Evolutionary conservation across 92 coral and sea anemone species (phyloP), one percentile per base, ranked within the genome.

Genomic region (Virgularia gustaviana): DNA sequence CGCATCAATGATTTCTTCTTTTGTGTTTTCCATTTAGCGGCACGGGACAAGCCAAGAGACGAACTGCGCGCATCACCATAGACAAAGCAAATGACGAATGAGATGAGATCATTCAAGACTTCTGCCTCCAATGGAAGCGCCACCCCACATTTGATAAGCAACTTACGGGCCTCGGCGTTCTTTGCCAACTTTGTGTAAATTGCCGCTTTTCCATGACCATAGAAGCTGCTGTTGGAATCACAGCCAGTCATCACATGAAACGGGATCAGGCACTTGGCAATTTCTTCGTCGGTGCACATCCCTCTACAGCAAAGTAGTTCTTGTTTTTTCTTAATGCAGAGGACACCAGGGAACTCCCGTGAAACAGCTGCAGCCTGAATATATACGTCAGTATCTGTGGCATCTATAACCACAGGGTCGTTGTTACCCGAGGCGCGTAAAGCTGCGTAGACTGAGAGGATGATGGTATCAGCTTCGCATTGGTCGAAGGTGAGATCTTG

Each of bases 391-490:
- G 70, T 63, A 16, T 63, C 70, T 29, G 9, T 52, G 42, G 70
- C 42, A 23, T 63, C 70, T 30, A 63, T 33, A 33, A 63, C 70
- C 62, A 55, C 62, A 27, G 62, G 62, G 62, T 55, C 33, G 25
- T n/a, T 55, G 62, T 55, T 55, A 2, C 62, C 62, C 24, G 62
- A 55, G 25, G 64, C 34, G 9, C 64, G 6, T 15, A 57, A 15
- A 57, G 64, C 64, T 57, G 36, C 33, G 47, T 22, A 64, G 25
- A 64, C 11, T 20, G 71, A 34, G 28, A 39, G 47, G 12, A 64
- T 64, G 71, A 39, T 39, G 15, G 71, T 64, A 23, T 64, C 71
- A 34, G 71, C 71, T 25, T 64, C 71, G 25, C 49, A 36, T 3
- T 63, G 70, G 42, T 33, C 12, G 30, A 33, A 63, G 1, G 49